phyloP scores from a whole-genome alignment of 2,888 invertebrate genomes.

The Nudaria mundana region DNA sequence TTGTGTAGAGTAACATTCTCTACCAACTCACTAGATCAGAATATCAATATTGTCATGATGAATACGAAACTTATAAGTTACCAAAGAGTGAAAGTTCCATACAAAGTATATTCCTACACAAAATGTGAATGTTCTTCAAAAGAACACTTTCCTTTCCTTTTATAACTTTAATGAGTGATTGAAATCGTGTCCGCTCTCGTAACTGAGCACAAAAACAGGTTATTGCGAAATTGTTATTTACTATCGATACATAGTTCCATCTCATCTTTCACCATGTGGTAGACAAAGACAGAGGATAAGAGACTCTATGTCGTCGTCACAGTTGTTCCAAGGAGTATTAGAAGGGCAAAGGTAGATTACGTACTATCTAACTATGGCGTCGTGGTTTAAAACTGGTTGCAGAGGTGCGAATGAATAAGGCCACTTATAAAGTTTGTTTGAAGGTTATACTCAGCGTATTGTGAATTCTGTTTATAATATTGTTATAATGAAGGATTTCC shows the following conservation, averaged over 20 bases:
- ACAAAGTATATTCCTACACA: background rate
- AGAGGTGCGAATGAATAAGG: conserved; percentile 24
- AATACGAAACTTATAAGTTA: background rate
- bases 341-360: conserved; percentile 16
- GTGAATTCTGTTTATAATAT: background rate
- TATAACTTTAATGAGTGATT: conserved; percentile 5
- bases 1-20: too few relatives aligned
- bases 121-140: background rate
- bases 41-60: too few relatives aligned
- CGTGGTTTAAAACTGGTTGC: conserved; percentile 20
- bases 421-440: conserved; percentile 11
- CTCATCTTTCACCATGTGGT: conserved; percentile 10
- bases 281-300: conserved; percentile 19
- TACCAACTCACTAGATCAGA: too few relatives aligned
- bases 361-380: conserved; percentile 2
- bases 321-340: conserved; percentile 23
- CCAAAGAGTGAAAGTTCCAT: conserved; percentile 8
- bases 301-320: conserved; percentile 18
- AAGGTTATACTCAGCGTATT: conserved; percentile 16
- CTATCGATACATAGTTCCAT: conserved; percentile 15
- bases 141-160: conserved; percentile 8
- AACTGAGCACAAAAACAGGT: conserved; percentile 18
- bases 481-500: background rate
- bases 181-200: conserved; percentile 7
- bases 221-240: conserved; percentile 32